These are phyloP conservation scores for Arbacia lixula DNA, from an alignment of 53 echinoderm and acorn worm genomes.

Conservation along the genomic window DNA sequence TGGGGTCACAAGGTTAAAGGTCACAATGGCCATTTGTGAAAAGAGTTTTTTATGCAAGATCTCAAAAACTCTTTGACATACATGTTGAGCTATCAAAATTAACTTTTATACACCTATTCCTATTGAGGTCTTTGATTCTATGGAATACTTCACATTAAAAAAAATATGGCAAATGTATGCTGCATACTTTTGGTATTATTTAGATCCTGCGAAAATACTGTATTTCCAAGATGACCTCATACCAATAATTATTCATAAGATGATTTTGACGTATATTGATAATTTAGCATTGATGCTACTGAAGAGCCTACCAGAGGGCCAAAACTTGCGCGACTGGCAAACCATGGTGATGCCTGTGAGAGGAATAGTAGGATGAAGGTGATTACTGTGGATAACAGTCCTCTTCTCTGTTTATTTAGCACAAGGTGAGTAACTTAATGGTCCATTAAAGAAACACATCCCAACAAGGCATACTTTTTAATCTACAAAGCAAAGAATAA, in stretches of 20 bases:
- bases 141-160: conserved; percentile 6
- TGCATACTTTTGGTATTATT: conserved; percentile 2
- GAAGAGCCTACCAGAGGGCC: conserved; percentile 24
- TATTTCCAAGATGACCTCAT: conserved; percentile 1
- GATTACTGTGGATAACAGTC: conserved; percentile 7
- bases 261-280: conserved; percentile 26
- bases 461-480: no score
- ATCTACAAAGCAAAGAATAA: no score
- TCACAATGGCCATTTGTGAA: neutral
- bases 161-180: neutral
- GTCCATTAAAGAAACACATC: no score
- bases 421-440: conserved; percentile 23
- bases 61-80: neutral
- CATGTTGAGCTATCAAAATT: conserved; percentile 1
- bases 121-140: conserved; percentile 10
- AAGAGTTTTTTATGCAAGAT: neutral
- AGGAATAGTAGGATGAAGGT: conserved; percentile 25
- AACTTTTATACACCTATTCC: neutral
- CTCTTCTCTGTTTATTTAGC: conserved; percentile 25
- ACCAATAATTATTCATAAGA: conserved; percentile 2
- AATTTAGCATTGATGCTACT: conserved; percentile 22
- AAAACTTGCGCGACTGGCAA: conserved; percentile 1
- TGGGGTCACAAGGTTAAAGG: no score
- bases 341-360: neutral
- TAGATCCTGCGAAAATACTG: conserved; percentile 19